Percentiles rank a stretch among this genome's conserved stretches.
Conservation (phyloP, 1,140 invertebrate genomes). For the Acarapis woodi region DNA sequence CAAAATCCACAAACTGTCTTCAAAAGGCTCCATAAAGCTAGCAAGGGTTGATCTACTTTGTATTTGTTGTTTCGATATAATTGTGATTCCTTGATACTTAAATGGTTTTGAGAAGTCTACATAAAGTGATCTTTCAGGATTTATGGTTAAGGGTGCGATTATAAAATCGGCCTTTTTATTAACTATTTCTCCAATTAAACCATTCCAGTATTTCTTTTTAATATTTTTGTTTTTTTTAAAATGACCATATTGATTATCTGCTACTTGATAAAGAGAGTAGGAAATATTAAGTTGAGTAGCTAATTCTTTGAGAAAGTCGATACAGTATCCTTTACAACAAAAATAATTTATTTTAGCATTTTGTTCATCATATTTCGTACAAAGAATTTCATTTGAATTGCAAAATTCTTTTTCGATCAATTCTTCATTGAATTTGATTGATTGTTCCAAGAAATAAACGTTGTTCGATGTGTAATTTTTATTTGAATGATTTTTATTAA, state of each 20-base stretch:
- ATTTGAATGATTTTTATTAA: too few relatives aligned
- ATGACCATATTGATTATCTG: slow-evolving; percentile 72
- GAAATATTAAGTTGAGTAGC: slow-evolving; percentile 71
- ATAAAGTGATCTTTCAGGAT: slow-evolving; percentile 64
- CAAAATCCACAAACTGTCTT: slow-evolving; percentile 81
- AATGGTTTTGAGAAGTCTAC: slow-evolving; percentile 99
- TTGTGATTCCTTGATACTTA: slow-evolving; percentile 48
- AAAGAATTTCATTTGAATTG: slow-evolving; percentile 37
- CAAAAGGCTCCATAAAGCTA: slow-evolving; percentile 96
- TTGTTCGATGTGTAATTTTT: too few relatives aligned
- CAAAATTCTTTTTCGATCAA: slow-evolving; percentile 20
- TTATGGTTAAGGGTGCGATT: slow-evolving; percentile 88
- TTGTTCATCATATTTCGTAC: slow-evolving; percentile 48
- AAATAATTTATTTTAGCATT: slow-evolving; percentile 18
- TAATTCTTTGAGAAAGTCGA: slow-evolving; percentile 63
- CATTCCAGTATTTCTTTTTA: slow-evolving; percentile 35
- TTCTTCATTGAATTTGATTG: too few relatives aligned
- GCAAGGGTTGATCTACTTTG: slow-evolving; percentile 76
- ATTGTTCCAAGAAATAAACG: too few relatives aligned
- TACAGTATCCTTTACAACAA: slow-evolving; percentile 84
- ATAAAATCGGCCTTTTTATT: slow-evolving; percentile 83
- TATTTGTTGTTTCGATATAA: slow-evolving; percentile 21
- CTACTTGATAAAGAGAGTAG: slow-evolving; percentile 58
- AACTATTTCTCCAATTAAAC: slow-evolving; percentile 78
- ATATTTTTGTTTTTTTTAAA: slow-evolving; percentile 5